Conservation (phyloP, 2,888 invertebrate genomes). For the Platycheirus rosarum region DNA sequence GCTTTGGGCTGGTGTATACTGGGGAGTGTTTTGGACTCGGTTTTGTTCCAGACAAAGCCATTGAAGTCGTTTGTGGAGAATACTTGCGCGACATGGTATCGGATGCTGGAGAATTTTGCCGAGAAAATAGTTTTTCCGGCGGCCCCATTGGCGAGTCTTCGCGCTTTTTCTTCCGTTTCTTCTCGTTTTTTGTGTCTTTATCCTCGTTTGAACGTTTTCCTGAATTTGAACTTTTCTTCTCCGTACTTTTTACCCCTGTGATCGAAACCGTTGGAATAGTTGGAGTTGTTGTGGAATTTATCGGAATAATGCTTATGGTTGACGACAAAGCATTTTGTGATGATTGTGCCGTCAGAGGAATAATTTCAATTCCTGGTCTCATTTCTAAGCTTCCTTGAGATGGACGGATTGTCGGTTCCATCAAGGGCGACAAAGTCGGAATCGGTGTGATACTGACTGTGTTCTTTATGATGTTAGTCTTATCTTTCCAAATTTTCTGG, state of each 20-base stretch:
- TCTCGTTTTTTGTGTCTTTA: slow-evolving; percentile 84
- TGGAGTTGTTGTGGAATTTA: slow-evolving; percentile 79
- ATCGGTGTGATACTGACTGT: slow-evolving; percentile 81
- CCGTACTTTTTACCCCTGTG: slow-evolving; percentile 78
- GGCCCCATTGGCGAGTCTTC: slow-evolving; percentile 86
- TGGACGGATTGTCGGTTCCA: slow-evolving; percentile 78
- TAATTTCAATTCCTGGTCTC: slow-evolving; percentile 92
- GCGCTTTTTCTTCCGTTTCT: slow-evolving; percentile 89
- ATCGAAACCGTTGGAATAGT: slow-evolving; percentile 34
- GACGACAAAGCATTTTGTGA: slow-evolving; percentile 85
- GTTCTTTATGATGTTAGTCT: slow-evolving; percentile 79
- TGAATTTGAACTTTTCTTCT: slow-evolving; percentile 80
- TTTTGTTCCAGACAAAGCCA: slow-evolving; percentile 78
- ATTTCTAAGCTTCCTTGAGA: slow-evolving; percentile 83
- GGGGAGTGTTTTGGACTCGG: slow-evolving; percentile 90
- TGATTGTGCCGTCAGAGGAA: slow-evolving; percentile 86
- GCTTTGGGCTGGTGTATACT: slow-evolving; percentile 89
- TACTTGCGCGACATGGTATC: slow-evolving; percentile 85
- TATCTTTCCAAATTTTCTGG: slow-evolving; percentile 82
- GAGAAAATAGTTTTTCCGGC: slow-evolving; percentile 90
- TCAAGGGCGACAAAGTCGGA: slow-evolving; percentile 75
- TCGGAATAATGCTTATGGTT: slow-evolving; percentile 94
- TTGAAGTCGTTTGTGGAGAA: slow-evolving; percentile 85
- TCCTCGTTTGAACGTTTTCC: slow-evolving; percentile 79
- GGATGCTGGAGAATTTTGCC: slow-evolving; percentile 84